Percentiles rank a stretch among this genome's conserved stretches.
These are phyloP conservation scores for Choristoneura fumiferana DNA, from an alignment of 1,140 invertebrate species.

Conservation along the genomic window DNA sequence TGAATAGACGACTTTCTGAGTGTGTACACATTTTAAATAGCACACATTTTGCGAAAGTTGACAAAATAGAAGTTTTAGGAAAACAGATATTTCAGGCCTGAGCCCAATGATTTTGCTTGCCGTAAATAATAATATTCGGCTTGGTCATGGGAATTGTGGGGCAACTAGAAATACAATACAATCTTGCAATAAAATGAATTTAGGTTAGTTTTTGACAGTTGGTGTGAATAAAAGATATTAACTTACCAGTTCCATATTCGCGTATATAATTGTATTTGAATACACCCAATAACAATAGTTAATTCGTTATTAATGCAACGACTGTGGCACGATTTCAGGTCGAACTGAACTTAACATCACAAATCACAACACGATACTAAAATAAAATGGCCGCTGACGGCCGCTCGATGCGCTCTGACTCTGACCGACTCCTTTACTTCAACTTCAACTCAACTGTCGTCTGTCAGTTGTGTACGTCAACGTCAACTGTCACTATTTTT, in stretches of 20 bases:
- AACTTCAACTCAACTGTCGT: no score
- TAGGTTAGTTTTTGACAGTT: neutral
- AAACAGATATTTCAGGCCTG: neutral
- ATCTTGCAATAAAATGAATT: neutral
- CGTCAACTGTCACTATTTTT: no score
- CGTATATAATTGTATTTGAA: neutral
- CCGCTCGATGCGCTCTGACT: no score
- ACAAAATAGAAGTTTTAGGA: neutral
- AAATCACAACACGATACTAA: conserved; percentile 9
- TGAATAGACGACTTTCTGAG: no score
- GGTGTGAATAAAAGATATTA: neutral
- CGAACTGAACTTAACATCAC: neutral
- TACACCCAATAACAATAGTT: neutral
- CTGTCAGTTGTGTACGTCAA: no score
- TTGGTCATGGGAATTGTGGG: neutral
- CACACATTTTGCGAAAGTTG: no score
- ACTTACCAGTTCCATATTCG: conserved; percentile 5
- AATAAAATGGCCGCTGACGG: neutral
- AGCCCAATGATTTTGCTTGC: no score
- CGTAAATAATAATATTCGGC: neutral
- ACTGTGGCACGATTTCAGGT: neutral
- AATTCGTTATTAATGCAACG: no score
- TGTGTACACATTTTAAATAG: no score
- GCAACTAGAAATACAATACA: neutral
- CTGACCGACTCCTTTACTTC: no score